Evolutionary conservation across 2,888 invertebrate species (phyloP).

Genomic region (Xylota segnis): DNA sequence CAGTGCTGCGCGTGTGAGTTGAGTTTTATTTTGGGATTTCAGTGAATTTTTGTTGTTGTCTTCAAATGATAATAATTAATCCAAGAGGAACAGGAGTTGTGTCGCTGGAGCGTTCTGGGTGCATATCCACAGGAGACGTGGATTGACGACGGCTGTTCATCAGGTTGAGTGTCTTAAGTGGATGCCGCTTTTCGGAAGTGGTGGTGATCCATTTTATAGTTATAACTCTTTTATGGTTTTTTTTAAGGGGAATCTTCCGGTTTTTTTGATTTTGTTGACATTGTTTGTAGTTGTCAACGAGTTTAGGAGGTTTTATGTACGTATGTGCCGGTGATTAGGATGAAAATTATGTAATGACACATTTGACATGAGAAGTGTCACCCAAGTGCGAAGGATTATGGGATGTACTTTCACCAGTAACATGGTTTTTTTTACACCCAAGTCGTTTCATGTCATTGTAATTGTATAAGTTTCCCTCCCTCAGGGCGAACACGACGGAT

Average conservation of each 20-base stretch:
- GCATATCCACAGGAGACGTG: constrained; percentile 33
- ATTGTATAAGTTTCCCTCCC: no score
- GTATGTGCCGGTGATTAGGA: neutral
- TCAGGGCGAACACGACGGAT: no score
- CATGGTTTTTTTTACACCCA: no score
- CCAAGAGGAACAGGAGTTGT: constrained; percentile 35
- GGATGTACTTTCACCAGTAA: neutral
- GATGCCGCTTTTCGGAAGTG: constrained; percentile 25
- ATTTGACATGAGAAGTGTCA: neutral
- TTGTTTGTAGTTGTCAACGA: neutral
- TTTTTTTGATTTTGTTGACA: neutral
- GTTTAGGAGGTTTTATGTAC: neutral
- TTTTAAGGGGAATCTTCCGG: constrained; percentile 25
- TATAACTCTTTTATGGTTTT: constrained; percentile 26
- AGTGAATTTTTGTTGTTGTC: neutral
- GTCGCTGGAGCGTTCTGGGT: constrained; percentile 32
- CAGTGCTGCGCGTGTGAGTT: constrained; percentile 3
- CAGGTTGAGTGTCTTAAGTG: constrained; percentile 24
- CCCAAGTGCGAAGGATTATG: neutral
- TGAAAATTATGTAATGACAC: neutral
- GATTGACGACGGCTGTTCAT: constrained; percentile 45
- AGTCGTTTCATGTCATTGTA: no score
- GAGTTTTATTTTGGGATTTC: constrained; percentile 56
- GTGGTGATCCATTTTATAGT: constrained; percentile 26
- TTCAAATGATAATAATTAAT: constrained; percentile 52